These are phyloP conservation scores for Pipa parva DNA, from an alignment of 2,113 vertebrate species.

Conservation along the genomic window DNA sequence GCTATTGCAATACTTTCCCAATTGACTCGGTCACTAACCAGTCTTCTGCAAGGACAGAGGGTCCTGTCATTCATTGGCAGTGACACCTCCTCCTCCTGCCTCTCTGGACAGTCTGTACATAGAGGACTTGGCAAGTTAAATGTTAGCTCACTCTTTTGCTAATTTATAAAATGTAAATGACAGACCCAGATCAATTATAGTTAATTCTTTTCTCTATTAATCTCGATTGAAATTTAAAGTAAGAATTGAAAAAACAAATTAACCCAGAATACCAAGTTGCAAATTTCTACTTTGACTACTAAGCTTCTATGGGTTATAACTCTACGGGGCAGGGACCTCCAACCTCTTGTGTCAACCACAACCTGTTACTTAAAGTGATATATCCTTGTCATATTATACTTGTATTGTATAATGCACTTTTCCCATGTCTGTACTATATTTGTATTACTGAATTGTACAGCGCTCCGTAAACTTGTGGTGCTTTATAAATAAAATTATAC, in stretches of 20 bases:
- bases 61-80: conserved; percentile 20
- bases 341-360: no score
- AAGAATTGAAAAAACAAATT: not conserved
- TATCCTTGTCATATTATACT: no score
- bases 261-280: not conserved
- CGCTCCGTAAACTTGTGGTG: no score
- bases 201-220: not conserved
- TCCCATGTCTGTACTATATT: no score
- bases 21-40: conserved; percentile 17
- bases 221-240: not conserved
- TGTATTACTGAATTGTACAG: no score
- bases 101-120: conserved; percentile 23
- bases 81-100: not conserved
- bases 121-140: conserved; percentile 15
- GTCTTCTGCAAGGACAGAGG: conserved; percentile 28
- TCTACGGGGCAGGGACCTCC: no score
- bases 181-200: not conserved
- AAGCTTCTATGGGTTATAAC: no score
- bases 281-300: no score
- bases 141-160: conserved; percentile 4
- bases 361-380: no score
- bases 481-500: no score
- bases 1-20: conserved; percentile 5
- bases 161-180: conserved; percentile 14
- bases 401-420: no score